phyloP scores from a whole-genome alignment of 1,140 invertebrate genomes.

The Triops cancriformis region DNA sequence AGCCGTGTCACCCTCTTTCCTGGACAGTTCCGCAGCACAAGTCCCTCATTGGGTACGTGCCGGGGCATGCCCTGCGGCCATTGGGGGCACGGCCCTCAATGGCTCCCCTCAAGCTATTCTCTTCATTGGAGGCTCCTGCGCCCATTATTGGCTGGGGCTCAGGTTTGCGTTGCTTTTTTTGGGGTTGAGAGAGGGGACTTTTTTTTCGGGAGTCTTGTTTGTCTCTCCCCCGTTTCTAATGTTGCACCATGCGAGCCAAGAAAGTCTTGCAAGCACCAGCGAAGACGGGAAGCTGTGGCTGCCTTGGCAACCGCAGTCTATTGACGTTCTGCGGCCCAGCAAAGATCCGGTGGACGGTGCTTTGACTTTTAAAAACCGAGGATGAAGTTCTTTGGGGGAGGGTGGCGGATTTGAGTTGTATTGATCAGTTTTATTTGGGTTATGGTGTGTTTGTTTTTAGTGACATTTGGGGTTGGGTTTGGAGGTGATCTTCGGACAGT shows the following conservation, averaged over 20 bases:
- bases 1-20: background rate
- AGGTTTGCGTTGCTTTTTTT: background rate
- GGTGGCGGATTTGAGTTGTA: no score
- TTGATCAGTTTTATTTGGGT: no score
- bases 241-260: background rate
- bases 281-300: background rate
- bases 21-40: background rate
- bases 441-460: no score
- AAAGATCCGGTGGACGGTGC: background rate
- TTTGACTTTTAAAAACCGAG: background rate
- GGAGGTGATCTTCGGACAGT: no score
- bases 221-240: background rate
- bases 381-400: background rate
- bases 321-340: background rate
- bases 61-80: conserved; percentile 7
- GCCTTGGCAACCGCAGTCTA: background rate
- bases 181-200: background rate
- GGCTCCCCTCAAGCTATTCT: conserved; percentile 6
- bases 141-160: background rate
- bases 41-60: background rate
- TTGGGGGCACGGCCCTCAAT: conserved; percentile 8
- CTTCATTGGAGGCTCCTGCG: background rate
- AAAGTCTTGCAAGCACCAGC: background rate
- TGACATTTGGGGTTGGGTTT: no score
- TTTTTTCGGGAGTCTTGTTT: background rate